phyloP scores from a whole-genome alignment of 1,140 invertebrate species.

The Brachionus asplanchnoidis region DNA sequence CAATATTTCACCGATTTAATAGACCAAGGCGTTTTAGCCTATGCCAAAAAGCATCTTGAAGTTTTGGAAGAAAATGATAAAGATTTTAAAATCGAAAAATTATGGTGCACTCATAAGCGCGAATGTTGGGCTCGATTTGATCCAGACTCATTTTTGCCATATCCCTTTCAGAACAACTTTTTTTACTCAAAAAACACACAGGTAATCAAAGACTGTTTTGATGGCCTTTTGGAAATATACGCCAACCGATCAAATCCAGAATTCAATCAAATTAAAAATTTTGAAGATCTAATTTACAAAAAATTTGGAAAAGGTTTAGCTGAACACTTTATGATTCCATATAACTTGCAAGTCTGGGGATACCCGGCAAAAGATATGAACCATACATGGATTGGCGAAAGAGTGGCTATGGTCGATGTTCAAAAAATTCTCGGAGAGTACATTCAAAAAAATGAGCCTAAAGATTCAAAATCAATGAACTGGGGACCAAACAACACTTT shows the following conservation, averaged over 20 bases:
- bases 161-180: slow-evolving; percentile 20
- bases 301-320: slow-evolving; percentile 8
- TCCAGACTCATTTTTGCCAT: not conserved
- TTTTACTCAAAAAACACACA: not conserved
- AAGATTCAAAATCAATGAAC: slow-evolving; percentile 46
- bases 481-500: slow-evolving; percentile 51
- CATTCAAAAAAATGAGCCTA: slow-evolving; percentile 46
- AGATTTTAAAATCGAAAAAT: slow-evolving; percentile 1
- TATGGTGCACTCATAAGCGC: not conserved
- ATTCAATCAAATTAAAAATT: not conserved
- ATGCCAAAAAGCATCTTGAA: not conserved
- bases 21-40: not conserved
- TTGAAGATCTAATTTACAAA: not conserved
- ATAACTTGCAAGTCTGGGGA: slow-evolving; percentile 16
- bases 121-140: not conserved
- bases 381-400: not conserved
- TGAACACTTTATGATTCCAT: not conserved
- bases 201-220: slow-evolving; percentile 5
- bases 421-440: not conserved
- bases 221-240: slow-evolving; percentile 3
- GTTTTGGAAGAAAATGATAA: not conserved
- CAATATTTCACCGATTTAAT: not conserved
- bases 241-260: not conserved
- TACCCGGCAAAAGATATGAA: slow-evolving; percentile 14
- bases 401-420: slow-evolving; percentile 1